These are phyloP conservation scores for Butastur rufipennis DNA, from an alignment of 2,113 vertebrate species.

Conservation along the genomic window DNA sequence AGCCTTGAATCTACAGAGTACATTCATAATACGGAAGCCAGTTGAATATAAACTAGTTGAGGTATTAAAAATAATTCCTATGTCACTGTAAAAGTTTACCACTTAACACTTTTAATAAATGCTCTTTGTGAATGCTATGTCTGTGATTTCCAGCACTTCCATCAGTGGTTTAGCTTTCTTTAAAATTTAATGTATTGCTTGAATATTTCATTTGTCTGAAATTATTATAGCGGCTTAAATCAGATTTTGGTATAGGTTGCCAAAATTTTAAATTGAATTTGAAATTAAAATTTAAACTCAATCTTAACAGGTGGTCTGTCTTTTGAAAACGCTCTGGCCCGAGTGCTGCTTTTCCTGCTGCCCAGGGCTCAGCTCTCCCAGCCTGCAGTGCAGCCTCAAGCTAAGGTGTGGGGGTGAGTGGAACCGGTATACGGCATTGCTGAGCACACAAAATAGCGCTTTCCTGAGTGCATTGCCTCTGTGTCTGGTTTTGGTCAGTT, in stretches of 20 bases:
- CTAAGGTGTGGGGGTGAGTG: accelerated
- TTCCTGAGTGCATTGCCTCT: neutral
- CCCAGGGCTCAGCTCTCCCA: neutral
- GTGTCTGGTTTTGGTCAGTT: neutral
- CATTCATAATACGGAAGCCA: neutral
- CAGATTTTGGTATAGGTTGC: neutral
- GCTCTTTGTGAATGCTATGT: neutral
- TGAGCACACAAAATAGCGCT: accelerated
- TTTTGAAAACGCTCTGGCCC: neutral
- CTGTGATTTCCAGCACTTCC: neutral
- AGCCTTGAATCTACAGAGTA: neutral
- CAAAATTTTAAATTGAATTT: neutral
- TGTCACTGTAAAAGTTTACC: neutral
- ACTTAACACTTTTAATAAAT: neutral
- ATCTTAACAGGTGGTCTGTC: neutral
- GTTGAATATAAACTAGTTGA: neutral
- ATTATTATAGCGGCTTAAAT: neutral
- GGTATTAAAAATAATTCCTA: neutral
- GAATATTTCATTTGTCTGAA: neutral
- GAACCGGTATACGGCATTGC: accelerated
- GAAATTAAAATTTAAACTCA: neutral
- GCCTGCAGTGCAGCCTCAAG: neutral
- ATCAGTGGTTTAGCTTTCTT: neutral
- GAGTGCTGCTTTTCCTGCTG: neutral
- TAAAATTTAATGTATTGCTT: neutral